A percentile compares a stretch with the other conserved stretches of the same genome.
Conservation (phyloP, 2,797 vertebrate genomes). For the Arnoldichthys spilopterus region DNA sequence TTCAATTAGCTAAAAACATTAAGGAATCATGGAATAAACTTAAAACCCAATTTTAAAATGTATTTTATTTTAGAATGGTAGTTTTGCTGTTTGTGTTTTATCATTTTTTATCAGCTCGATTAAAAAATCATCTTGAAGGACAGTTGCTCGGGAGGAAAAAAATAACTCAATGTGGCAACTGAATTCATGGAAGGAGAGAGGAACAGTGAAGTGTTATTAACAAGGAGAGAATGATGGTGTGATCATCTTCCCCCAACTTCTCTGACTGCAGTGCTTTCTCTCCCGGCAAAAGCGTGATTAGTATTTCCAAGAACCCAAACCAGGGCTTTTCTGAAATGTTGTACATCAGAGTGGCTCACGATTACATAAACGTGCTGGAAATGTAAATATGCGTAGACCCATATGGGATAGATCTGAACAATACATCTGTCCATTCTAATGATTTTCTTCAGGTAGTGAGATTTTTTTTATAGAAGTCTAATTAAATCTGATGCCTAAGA, state of each 20-base stretch:
- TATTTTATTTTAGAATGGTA: too few relatives aligned
- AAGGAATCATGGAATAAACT: too few relatives aligned
- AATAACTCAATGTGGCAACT: slow-evolving; percentile 14
- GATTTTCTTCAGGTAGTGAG: slow-evolving; percentile 5
- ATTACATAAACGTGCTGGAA: slow-evolving; percentile 20
- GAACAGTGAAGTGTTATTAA: slow-evolving; percentile 4
- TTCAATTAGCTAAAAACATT: too few relatives aligned
- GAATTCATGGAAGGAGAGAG: background rate
- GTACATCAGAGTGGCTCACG: background rate
- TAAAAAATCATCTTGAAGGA: too few relatives aligned
- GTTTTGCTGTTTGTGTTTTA: too few relatives aligned
- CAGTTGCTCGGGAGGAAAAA: too few relatives aligned
- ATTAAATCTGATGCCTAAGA: background rate
- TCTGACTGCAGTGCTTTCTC: slow-evolving; percentile 8
- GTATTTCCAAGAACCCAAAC: slow-evolving; percentile 33
- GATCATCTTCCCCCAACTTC: slow-evolving; percentile 11
- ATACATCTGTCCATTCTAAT: background rate
- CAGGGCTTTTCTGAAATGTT: slow-evolving; percentile 41
- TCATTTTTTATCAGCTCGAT: too few relatives aligned
- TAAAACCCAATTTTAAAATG: too few relatives aligned
- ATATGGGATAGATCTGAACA: background rate
- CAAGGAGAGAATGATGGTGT: background rate
- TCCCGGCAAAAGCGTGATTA: slow-evolving; percentile 29
- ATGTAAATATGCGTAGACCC: slow-evolving; percentile 14
- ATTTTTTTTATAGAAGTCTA: background rate